phyloP scores from a whole-genome alignment of 1,140 invertebrate species.

The Pseudobourletiella spinata region DNA sequence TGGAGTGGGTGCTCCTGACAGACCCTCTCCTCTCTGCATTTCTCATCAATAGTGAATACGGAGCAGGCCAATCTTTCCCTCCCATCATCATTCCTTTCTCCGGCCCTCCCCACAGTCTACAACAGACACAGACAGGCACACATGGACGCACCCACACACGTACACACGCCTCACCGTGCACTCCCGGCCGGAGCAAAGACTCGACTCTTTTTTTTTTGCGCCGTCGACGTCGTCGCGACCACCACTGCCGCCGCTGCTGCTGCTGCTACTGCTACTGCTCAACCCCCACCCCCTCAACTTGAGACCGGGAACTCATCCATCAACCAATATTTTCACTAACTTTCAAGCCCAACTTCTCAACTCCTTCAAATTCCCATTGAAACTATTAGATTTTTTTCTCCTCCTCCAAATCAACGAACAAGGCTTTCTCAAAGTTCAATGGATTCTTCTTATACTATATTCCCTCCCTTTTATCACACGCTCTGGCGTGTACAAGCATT shows the following conservation, averaged over 20 bases:
- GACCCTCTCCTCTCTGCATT: background rate
- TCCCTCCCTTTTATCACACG: too few relatives aligned
- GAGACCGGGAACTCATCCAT: background rate
- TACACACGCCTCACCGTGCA: background rate
- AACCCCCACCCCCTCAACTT: background rate
- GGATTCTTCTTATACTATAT: too few relatives aligned
- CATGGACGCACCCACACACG: background rate
- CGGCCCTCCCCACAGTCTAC: too few relatives aligned
- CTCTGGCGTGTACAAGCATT: too few relatives aligned
- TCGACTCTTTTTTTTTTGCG: background rate
- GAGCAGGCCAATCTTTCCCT: background rate
- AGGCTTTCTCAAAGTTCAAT: too few relatives aligned
- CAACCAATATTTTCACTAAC: slow-evolving; percentile 7
- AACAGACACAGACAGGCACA: too few relatives aligned
- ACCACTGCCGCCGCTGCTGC: too few relatives aligned
- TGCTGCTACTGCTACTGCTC: background rate
- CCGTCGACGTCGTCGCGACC: too few relatives aligned
- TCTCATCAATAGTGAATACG: background rate
- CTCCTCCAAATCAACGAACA: too few relatives aligned
- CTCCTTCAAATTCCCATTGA: slow-evolving; percentile 3
- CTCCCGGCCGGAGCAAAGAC: background rate
- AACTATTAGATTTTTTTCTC: slow-evolving; percentile 7
- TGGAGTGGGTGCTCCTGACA: slow-evolving; percentile 13
- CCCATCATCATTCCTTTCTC: background rate
- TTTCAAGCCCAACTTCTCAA: background rate